Percentiles rank a stretch among this genome's conserved stretches.
These are phyloP conservation scores for Sarcophaga variegata DNA, from an alignment of 2,888 invertebrate genomes.

Conservation along the genomic window DNA sequence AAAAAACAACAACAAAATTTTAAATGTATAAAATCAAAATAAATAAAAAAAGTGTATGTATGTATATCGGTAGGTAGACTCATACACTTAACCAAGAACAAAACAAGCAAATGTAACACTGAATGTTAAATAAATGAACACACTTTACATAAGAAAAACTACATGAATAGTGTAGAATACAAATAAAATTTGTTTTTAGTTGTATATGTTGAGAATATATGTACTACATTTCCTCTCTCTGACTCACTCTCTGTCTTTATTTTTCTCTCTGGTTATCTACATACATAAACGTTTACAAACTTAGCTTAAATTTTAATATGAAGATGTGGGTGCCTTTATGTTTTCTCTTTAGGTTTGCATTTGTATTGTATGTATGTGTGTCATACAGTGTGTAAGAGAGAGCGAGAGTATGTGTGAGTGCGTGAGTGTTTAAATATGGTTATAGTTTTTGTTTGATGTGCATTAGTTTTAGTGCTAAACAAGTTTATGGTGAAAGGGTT, in stretches of 20 bases:
- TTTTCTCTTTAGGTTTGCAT: background rate
- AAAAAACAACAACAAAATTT: slow-evolving; percentile 7
- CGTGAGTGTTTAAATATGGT: slow-evolving; percentile 4
- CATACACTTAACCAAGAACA: background rate
- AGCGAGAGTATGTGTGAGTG: background rate
- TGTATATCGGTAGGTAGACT: background rate
- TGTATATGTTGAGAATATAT: background rate
- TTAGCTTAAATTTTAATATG: slow-evolving; percentile 12
- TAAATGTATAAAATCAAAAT: slow-evolving; percentile 20
- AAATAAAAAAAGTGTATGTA: background rate
- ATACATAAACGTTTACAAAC: background rate
- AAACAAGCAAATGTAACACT: slow-evolving; percentile 13
- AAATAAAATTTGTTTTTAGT: slow-evolving; percentile 60
- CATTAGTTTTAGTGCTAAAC: slow-evolving; percentile 53
- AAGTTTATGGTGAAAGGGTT: slow-evolving; percentile 55
- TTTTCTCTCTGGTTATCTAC: too few species aligned
- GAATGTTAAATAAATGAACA: slow-evolving; percentile 60
- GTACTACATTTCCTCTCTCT: background rate
- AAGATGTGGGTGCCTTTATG: slow-evolving; percentile 29
- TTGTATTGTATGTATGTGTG: background rate
- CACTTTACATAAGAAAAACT: slow-evolving; percentile 48
- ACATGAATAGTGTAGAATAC: slow-evolving; percentile 45
- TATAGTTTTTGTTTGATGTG: slow-evolving; percentile 55
- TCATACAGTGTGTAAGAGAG: background rate
- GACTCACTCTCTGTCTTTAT: too few species aligned